Evolutionary conservation across 2,888 invertebrate species (phyloP), one percentile per base, ranked within the genome.

Genomic region (Hirtodrosophila histrioides): DNA sequence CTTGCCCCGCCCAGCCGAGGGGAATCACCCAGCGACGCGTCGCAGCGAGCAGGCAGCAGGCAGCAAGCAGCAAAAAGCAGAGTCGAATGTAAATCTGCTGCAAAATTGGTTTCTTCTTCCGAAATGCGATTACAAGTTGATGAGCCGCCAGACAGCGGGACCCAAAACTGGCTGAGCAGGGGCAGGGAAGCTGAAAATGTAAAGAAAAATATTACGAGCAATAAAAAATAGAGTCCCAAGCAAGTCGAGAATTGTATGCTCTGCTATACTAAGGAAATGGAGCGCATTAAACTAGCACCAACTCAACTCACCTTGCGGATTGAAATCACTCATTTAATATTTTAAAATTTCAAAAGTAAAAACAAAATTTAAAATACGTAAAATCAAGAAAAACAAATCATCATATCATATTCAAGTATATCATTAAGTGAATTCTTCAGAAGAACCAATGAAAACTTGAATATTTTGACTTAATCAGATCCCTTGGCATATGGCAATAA

Each of bases 111-210:
- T 84, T 84, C 65, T 72, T 77, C 85, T 60, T 60, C 41, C 50
- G 39, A 81, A 64, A 69, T 67, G 76, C 86, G 80, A 83, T 81
- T 81, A 86, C 86, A 86, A 69, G 60, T 76, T 83, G 83, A 81
- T 81, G 86, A 86, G 80, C 78, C 69, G 61, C 61, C 70, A 56
- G 54, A 69, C 56, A 58, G 49, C 54, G 50, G 45, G 53, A 57
- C 39, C 46, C 51, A 48, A 78, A 56, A 72, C 54, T 75, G 65
- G 56, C 75, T 55, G 36, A 56, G 11, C 12, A 29, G 43, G 51
- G 39, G n/a, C 29, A 8, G 17, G 17, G 17, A 54, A 39, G 4
- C 3, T 27, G 27, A 48, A 11, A 27, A 39, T 23, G 29, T 27
- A 3, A 6, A 23, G 10, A 36, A 31, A 45, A 7, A 46, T 11